Base-by-base conservation (phyloP, 2,888 invertebrate genomes). In the Acanthacorydalis orientalis region DNA sequence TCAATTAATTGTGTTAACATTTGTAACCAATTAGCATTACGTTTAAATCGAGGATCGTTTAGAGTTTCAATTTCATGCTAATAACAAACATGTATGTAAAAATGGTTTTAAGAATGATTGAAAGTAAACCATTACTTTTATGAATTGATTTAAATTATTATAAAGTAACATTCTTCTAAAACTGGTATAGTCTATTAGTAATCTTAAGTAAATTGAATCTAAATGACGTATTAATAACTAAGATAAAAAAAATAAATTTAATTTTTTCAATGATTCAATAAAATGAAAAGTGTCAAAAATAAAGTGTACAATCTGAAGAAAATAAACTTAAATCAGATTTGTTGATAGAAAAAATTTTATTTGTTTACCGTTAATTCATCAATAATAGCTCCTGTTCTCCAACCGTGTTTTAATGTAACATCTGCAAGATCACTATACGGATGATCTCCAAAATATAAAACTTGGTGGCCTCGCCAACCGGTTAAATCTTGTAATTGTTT, bases 341-440 rank as follows among this genome's bases (percentile, higher is more conserved):
- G 15, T 46, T 31, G 16, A 31, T 40, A 23, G n/a, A 8, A n/a
- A 16, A 14, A 32, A n/a, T n/a, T 16, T 31, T n/a, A 44, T 16
- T 43, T 11, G 59, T 69, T 66, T 64, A 92, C 92, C 56, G 84
- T 83, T 39, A 97, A 68, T 67, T 97, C 97, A 55, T 85, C 88
- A 53, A 97, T 95, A 52, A 97, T 95, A 35, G 96, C 96, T 1
- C 95, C 96, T 4, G 97, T 97, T 55, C 93, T 77, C 96, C 96
- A 96, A 44, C 95, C 95, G 65, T 95, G 92, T 61, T 92, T 87
- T 34, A 95, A 68, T 1, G 93, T 93, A 37, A 93, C 91, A 70
- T 96, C 95, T 8, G 95, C 96, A 49, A 97, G 74, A 69, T 97
- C 97, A 59, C 83, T 90, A 69, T 95, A 96, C 0, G 96, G 95